Base-by-base conservation (phyloP, 2,113 vertebrate species). In the Rousettus leschenaultii region DNA sequence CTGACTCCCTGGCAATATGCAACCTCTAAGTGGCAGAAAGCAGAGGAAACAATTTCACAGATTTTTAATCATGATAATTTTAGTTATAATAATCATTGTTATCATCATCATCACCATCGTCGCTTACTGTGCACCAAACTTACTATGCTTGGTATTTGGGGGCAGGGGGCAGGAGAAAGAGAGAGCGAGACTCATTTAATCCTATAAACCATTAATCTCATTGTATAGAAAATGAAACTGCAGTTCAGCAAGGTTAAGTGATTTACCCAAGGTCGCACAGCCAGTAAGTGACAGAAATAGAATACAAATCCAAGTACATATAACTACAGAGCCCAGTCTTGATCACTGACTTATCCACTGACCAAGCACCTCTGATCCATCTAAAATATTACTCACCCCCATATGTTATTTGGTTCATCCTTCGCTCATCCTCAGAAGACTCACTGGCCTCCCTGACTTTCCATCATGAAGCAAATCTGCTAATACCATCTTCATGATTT, bases 401-500 rank as follows among this genome's bases (percentile, higher is more conserved):
- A 61, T 38, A 26, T 30, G 45, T 59, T 33, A 5, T 84, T 79
- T 78, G 53, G 0, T 6, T 74, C 73, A 84, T 71, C 12, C 51
- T 48, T 75, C 43, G n/a, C 16, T 26, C n/a, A 4, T 63, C 53
- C 6, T n/a, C 86, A 93, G 30, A 95, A 51, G 86, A 83, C n/a
- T 73, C 71, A 57, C 48, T 89, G 51, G 21, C 26, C 73, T 82
- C 6, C 7, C 59, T 45, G n/a, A 2, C 5, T 74, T 74, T 16
- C 15, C 16, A 48, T 96, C 71, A 74, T 66, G 18, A 48, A 97
- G 13, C 2, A 70, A 30, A 43, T 71, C 88, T 89, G 43, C 14
- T 4, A 4, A 80, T 57, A 92, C 93, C 26, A 86, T 68, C 21
- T 86, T 74, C 40, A 33, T 80, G 90, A 78, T 86, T 93, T 96